A percentile compares a stretch with the other conserved stretches of the same genome.
Conservation (phyloP, 2,888 invertebrate species). For the Elmis aenea region DNA sequence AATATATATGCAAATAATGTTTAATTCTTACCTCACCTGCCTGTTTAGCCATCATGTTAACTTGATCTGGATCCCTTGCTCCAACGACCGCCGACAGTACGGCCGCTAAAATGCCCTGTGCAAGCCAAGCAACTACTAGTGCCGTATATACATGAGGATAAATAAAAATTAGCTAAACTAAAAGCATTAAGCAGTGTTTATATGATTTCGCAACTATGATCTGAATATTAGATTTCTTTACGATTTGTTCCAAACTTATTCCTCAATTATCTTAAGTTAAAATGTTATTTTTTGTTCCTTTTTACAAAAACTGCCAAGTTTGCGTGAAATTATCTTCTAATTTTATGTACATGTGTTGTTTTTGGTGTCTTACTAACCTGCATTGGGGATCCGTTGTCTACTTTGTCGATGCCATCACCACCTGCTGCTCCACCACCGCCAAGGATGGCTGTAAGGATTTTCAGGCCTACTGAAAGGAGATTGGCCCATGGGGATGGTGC, state of each 20-base stretch:
- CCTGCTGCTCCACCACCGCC: conserved; percentile 69
- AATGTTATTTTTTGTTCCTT: too few relatives aligned
- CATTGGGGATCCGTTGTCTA: conserved; percentile 84
- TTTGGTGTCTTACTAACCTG: conserved; percentile 71
- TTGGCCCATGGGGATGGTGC: conserved; percentile 84
- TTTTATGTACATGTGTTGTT: too few relatives aligned
- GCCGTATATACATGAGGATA: conserved; percentile 18
- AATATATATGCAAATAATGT: too few relatives aligned
- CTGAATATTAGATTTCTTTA: too few relatives aligned
- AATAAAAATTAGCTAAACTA: conserved; percentile 13
- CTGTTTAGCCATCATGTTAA: conserved; percentile 91
- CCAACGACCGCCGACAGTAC: conserved; percentile 87
- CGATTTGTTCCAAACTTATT: too few relatives aligned
- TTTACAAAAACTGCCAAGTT: too few relatives aligned
- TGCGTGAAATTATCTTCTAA: too few relatives aligned
- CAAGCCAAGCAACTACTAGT: conserved; percentile 40
- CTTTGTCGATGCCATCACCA: conserved; percentile 82
- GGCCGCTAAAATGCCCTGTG: conserved; percentile 89
- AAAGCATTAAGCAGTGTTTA: conserved; percentile 14
- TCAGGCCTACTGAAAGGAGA: conserved; percentile 77
- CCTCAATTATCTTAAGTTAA: too few relatives aligned
- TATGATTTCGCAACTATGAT: too few relatives aligned
- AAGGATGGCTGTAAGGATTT: conserved; percentile 77
- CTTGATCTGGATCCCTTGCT: conserved; percentile 86
- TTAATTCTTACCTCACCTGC: conserved; percentile 95